phyloP scores from a whole-genome alignment of 2,888 invertebrate species.

The Tetragonula carbonaria region DNA sequence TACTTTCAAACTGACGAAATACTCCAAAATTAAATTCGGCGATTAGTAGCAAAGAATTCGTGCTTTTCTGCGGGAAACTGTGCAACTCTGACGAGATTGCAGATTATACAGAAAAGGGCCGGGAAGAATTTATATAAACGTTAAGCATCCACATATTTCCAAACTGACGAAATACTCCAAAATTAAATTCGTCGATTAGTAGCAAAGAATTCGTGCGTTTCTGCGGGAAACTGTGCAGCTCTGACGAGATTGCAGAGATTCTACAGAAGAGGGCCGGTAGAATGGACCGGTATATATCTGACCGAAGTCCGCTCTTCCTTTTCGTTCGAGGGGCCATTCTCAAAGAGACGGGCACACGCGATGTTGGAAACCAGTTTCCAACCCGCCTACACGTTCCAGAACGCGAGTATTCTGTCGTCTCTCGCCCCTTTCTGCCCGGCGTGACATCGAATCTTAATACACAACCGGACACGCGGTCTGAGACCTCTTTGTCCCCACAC shows the following conservation, averaged over 20 bases:
- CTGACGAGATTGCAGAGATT: neutral
- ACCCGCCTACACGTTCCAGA: constrained; percentile 65
- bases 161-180: too few species aligned
- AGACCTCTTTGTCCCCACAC: constrained; percentile 20
- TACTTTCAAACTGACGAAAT: too few species aligned
- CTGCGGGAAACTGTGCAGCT: neutral
- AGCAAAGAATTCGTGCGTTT: neutral
- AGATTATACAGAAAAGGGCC: neutral
- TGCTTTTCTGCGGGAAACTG: neutral
- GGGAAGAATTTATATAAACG: neutral
- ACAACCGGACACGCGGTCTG: constrained; percentile 14
- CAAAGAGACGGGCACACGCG: constrained; percentile 35
- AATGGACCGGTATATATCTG: constrained; percentile 19
- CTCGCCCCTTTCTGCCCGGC: constrained; percentile 12
- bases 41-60: neutral
- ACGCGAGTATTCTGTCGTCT: constrained; percentile 57
- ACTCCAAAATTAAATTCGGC: neutral
- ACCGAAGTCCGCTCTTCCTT: constrained; percentile 26
- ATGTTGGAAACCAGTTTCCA: constrained; percentile 67
- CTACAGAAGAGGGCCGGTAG: neutral
- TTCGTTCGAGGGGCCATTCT: constrained; percentile 29
- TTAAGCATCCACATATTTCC: too few species aligned
- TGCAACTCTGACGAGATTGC: neutral
- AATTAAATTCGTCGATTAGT: neutral
- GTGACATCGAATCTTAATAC: constrained; percentile 37